Percentiles rank a stretch among this genome's conserved stretches.
phyloP scores from a whole-genome alignment of 2,113 vertebrate genomes.

The Butastur rufipennis region DNA sequence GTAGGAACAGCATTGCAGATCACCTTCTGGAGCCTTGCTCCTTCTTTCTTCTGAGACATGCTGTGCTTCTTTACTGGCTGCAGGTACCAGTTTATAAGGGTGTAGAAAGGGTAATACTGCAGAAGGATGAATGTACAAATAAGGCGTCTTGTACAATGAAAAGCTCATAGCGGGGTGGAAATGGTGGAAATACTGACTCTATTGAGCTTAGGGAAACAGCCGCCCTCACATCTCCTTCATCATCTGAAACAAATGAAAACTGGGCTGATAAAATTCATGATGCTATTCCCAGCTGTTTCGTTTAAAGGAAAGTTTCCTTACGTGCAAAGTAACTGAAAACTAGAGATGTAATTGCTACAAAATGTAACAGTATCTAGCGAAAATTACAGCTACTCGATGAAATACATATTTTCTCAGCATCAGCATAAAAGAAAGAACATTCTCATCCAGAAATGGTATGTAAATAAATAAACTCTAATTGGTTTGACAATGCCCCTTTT shows the following conservation, averaged over 20 bases:
- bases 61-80: background rate
- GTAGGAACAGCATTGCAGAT: background rate
- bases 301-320: conserved; percentile 74
- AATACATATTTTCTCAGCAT: conserved; percentile 78
- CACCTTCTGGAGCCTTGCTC: background rate
- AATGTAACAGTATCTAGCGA: conserved; percentile 64
- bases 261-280: conserved; percentile 54
- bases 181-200: conserved; percentile 32
- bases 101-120: background rate
- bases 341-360: conserved; percentile 68
- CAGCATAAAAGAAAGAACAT: conserved; percentile 80
- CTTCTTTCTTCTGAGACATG: background rate
- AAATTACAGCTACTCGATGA: conserved; percentile 73
- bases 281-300: conserved; percentile 71
- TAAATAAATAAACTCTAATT: conserved; percentile 88
- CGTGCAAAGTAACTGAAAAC: conserved; percentile 68
- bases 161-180: conserved; percentile 15
- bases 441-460: conserved; percentile 80
- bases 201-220: conserved; percentile 33
- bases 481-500: conserved; percentile 82
- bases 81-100: background rate
- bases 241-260: conserved; percentile 68
- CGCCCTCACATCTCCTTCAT: conserved; percentile 44
- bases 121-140: background rate
- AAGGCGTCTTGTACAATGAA: background rate